Evolutionary conservation across 2,113 vertebrate genomes (phyloP).

Genomic region (Semnopithecus entellus): DNA sequence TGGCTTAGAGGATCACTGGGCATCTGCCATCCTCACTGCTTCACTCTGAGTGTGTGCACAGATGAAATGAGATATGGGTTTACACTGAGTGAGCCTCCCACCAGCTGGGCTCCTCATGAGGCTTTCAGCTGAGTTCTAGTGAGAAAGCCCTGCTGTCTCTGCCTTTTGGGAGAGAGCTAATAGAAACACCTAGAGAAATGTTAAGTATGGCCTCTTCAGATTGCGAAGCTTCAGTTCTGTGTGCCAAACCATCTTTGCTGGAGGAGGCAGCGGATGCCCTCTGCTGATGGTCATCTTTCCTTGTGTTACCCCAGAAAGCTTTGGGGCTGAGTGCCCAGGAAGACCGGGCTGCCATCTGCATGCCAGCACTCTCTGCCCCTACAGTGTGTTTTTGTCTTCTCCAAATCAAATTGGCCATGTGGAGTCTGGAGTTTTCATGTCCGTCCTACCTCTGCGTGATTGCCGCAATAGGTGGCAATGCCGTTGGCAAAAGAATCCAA

Average conservation of each 20-base stretch:
- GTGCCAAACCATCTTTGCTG: background rate
- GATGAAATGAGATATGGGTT: background rate
- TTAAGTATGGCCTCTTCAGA: background rate
- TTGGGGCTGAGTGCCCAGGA: fast-evolving
- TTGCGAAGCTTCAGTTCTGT: background rate
- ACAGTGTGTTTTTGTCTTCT: background rate
- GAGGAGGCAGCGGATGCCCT: background rate
- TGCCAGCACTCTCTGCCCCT: background rate
- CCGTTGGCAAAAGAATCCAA: background rate
- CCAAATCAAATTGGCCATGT: background rate
- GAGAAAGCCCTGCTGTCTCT: background rate
- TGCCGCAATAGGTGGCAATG: background rate
- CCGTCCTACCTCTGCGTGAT: background rate
- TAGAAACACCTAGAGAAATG: background rate
- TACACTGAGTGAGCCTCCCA: background rate
- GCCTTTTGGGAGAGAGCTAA: background rate
- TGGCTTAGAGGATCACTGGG: background rate
- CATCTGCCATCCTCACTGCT: background rate
- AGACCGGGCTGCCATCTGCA: background rate
- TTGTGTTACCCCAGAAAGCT: too few species aligned
- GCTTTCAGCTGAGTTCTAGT: background rate
- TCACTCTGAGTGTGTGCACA: fast-evolving
- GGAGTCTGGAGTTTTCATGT: background rate
- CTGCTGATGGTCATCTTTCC: background rate
- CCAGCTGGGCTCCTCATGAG: background rate